Evolutionary conservation across 1,140 invertebrate genomes (phyloP), one percentile per base, ranked within the genome.

Genomic region (Kradibia gibbosae): DNA sequence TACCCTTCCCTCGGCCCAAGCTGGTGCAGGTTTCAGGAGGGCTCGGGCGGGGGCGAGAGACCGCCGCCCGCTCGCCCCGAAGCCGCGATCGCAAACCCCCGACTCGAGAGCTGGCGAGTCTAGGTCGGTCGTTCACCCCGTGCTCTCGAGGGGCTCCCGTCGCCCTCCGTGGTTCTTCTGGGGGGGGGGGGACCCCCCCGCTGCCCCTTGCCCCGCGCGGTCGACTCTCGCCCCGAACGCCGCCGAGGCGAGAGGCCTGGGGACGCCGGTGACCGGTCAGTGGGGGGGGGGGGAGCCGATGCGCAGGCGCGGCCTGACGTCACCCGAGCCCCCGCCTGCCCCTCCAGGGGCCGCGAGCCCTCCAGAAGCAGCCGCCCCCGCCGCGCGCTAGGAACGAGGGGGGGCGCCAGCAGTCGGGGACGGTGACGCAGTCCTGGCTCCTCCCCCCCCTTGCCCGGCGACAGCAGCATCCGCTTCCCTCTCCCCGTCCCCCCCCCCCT

Each of bases 91-190:
- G 89, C 89, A 89, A 89, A 91, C 89, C 90, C 90, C 90, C 91
- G 89, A 91, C 87, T 89, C 85, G n/a, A n/a, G n/a, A n/a, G 73
- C 48, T 50, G 67, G 39, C 85, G 90, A 91, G 90, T 91, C 90
- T 91, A 91, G 90, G 91, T 91, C 91, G 91, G 91, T 90, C 91
- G 86, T 91, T 91, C 90, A 91, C 87, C 91, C 84, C 86, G 83
- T 20, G 31, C 17, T 53, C n/a, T 25, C 50, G 42, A 62, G 1
- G 28, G 4, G n/a, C 28, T 62, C 57, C 25, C 57, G 5, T 25
- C 57, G n/a, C n/a, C n/a, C n/a, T n/a, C n/a, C n/a, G n/a, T n/a
- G n/a, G n/a, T n/a, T n/a, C n/a, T n/a, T n/a, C n/a, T n/a, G n/a
- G n/a, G n/a, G n/a, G n/a, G n/a, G n/a, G n/a, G n/a, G n/a, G n/a